phyloP scores from a whole-genome alignment of 2,113 vertebrate genomes.

The Catharus bicknelli region DNA sequence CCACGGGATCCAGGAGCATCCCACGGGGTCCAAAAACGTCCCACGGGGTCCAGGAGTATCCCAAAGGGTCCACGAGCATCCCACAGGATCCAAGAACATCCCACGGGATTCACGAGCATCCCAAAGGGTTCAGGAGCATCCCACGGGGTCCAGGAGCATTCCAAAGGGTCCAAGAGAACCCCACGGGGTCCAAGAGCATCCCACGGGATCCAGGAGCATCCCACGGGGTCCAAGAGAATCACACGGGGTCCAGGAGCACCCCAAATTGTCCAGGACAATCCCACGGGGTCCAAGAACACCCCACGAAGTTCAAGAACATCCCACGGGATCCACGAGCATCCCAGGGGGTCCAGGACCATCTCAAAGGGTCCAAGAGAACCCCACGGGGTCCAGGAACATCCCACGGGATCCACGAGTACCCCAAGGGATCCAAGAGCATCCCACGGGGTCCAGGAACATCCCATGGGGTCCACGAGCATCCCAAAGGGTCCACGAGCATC shows the following conservation, averaged over 20 bases:
- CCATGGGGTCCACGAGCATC: accelerated
- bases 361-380: too few species aligned
- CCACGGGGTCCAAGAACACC: accelerated
- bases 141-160: accelerated
- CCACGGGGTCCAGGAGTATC: accelerated
- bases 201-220: accelerated
- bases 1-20: accelerated
- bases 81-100: accelerated
- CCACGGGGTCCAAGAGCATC: accelerated
- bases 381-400: accelerated
- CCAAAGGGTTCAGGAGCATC: accelerated
- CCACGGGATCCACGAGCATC: accelerated
- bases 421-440: too few species aligned
- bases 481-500: accelerated
- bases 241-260: accelerated
- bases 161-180: too few species aligned
- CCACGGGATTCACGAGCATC: not conserved
- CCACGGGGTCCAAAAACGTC: accelerated
- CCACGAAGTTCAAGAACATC: too few species aligned
- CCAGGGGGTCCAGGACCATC: too few species aligned
- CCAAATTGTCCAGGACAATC: too few species aligned
- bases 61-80: accelerated
- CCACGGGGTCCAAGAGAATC: accelerated
- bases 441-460: accelerated
- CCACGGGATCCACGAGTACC: too few species aligned